Evolutionary conservation across 2,113 vertebrate species (phyloP).

Genomic region (Motacilla tschutschensis): DNA sequence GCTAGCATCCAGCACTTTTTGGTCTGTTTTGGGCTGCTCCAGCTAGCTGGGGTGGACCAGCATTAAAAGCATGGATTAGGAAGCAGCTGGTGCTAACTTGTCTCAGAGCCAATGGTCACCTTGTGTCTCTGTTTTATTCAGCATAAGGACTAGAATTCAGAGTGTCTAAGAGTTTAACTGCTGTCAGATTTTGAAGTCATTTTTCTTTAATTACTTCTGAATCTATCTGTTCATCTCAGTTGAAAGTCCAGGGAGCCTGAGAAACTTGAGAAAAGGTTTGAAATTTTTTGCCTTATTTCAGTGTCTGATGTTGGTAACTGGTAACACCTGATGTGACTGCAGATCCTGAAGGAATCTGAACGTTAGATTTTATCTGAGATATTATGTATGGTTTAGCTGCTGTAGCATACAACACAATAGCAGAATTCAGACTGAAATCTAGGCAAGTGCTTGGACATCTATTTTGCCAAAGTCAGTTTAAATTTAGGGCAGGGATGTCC

Average conservation of each 20-base stretch:
- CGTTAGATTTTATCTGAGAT: not conserved
- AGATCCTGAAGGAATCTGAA: not conserved
- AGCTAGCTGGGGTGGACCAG: not conserved
- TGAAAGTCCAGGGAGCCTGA: not conserved
- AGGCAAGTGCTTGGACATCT: not conserved
- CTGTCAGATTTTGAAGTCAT: not conserved
- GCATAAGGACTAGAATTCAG: not conserved
- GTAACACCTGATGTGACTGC: not conserved
- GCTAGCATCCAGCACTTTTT: not conserved
- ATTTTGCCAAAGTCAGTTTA: not conserved
- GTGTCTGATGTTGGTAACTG: not conserved
- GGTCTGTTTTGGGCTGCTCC: not conserved
- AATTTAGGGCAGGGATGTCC: not conserved
- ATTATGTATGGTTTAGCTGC: not conserved
- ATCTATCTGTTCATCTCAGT: not conserved
- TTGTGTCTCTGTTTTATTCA: not conserved
- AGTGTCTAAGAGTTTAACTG: not conserved
- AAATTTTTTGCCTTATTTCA: not conserved
- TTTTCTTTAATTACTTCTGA: not conserved
- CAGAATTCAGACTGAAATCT: not conserved
- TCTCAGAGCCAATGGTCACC: not conserved
- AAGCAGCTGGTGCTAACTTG: not conserved
- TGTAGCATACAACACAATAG: not conserved
- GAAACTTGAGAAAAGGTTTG: not conserved
- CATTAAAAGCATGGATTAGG: fast-evolving